phyloP scores from a whole-genome alignment of 2,888 invertebrate species.

The Plebejus argus region DNA sequence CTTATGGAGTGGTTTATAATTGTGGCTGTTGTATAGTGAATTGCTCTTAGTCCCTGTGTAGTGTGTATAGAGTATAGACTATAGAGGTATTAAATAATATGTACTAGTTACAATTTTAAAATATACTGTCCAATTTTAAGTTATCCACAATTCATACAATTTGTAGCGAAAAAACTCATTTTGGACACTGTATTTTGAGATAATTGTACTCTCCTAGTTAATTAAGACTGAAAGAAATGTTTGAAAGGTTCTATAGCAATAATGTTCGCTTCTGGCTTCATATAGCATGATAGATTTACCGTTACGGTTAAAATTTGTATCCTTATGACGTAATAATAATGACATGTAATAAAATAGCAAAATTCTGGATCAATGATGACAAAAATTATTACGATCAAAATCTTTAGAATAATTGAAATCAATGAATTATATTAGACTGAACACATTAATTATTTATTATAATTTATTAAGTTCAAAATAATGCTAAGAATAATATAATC shows the following conservation, averaged over 20 bases:
- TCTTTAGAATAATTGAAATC: background rate
- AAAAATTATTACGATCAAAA: background rate
- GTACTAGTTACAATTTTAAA: background rate
- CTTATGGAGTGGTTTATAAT: background rate
- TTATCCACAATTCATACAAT: background rate
- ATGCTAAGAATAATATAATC: background rate
- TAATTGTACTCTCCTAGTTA: background rate
- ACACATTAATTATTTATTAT: background rate
- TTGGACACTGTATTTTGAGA: background rate
- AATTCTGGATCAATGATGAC: background rate
- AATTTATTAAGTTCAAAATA: background rate
- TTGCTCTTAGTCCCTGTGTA: background rate
- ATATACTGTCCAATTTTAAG: background rate
- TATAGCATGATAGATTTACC: background rate
- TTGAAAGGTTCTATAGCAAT: slow-evolving; percentile 16
- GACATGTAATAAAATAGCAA: background rate
- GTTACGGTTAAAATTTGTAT: background rate
- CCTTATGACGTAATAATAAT: background rate
- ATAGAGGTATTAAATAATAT: background rate
- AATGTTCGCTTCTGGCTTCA: slow-evolving; percentile 17
- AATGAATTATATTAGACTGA: background rate
- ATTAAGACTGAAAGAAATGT: slow-evolving; percentile 21
- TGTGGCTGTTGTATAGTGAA: background rate
- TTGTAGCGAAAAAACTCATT: background rate
- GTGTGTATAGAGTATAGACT: background rate